These are phyloP conservation scores for Odontesthes bonariensis DNA, from an alignment of 2,113 vertebrate genomes.

Conservation along the genomic window DNA sequence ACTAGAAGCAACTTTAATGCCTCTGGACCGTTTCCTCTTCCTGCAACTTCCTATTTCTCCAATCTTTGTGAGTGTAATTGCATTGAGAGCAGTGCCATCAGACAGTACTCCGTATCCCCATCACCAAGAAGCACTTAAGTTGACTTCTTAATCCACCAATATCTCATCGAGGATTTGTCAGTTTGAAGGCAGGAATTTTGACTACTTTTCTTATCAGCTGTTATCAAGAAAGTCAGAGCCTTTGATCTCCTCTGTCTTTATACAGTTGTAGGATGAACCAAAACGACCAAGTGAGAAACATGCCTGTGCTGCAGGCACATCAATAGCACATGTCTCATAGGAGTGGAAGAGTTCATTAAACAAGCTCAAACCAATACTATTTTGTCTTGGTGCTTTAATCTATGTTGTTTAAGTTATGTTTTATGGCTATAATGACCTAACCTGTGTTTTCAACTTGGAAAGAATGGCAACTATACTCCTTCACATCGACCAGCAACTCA, in stretches of 20 bases:
- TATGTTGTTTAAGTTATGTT: too few species aligned
- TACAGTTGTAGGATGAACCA: slow-evolving; percentile 39
- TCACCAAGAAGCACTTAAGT: slow-evolving; percentile 42
- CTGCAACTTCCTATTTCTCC: slow-evolving; percentile 29
- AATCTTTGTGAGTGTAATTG: slow-evolving; percentile 51
- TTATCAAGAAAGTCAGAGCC: slow-evolving; percentile 47
- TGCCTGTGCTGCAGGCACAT: background rate
- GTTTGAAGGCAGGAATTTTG: slow-evolving; percentile 49
- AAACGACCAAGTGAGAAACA: background rate
- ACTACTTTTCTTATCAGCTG: slow-evolving; percentile 56
- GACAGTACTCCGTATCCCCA: slow-evolving; percentile 29
- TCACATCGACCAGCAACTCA: too few species aligned
- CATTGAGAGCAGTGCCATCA: slow-evolving; percentile 47
- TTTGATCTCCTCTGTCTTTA: slow-evolving; percentile 50
- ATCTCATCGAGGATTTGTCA: slow-evolving; percentile 53
- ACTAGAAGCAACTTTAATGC: slow-evolving; percentile 37
- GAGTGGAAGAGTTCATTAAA: too few species aligned
- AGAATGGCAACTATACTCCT: too few species aligned
- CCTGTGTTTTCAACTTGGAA: too few species aligned
- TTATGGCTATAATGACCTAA: too few species aligned
- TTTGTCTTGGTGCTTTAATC: too few species aligned
- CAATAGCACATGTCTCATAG: background rate
- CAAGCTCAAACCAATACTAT: background rate
- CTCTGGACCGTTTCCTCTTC: slow-evolving; percentile 21
- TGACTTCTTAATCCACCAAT: slow-evolving; percentile 59